Percentiles rank a stretch among this genome's conserved stretches.
Conservation (phyloP, 1,140 invertebrate genomes). For the Brachystomella parvula region DNA sequence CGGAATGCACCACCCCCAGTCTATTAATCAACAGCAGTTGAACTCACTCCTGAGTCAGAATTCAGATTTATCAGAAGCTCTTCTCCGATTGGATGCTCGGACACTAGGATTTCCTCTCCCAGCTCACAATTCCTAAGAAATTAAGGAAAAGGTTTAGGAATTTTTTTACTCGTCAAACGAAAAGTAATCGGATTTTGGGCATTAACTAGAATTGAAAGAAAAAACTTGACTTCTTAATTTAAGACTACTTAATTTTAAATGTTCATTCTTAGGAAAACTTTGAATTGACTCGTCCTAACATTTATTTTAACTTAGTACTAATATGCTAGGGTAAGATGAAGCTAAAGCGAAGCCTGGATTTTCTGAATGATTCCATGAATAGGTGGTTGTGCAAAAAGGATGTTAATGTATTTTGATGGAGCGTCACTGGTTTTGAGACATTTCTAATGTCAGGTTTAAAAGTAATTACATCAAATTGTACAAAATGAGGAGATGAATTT, state of each 20-base stretch:
- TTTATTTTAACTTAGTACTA: too few relatives aligned
- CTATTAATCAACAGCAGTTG: conserved; percentile 32
- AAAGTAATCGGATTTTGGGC: neutral
- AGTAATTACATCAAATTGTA: too few relatives aligned
- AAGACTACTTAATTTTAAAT: too few relatives aligned
- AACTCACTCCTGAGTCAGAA: conserved; percentile 30
- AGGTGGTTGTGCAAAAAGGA: too few relatives aligned
- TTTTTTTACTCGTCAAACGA: neutral
- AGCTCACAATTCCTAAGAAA: conserved; percentile 38
- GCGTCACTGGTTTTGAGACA: too few relatives aligned
- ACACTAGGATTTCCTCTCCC: conserved; percentile 35
- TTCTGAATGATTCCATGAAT: too few relatives aligned
- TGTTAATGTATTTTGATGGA: too few relatives aligned
- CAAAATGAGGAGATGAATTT: too few relatives aligned
- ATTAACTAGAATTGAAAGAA: neutral
- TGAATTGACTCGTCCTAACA: neutral
- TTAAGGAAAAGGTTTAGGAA: neutral
- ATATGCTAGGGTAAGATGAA: too few relatives aligned
- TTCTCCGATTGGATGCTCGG: conserved; percentile 31
- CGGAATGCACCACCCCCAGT: conserved; percentile 24
- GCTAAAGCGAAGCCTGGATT: too few relatives aligned
- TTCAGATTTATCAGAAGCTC: conserved; percentile 31
- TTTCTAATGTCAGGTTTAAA: neutral
- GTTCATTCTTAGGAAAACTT: too few relatives aligned
- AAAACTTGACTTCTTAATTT: neutral